Evolutionary conservation across 2,888 invertebrate genomes (phyloP), one percentile per base, ranked within the genome.

Genomic region (Lysandra coridon): DNA sequence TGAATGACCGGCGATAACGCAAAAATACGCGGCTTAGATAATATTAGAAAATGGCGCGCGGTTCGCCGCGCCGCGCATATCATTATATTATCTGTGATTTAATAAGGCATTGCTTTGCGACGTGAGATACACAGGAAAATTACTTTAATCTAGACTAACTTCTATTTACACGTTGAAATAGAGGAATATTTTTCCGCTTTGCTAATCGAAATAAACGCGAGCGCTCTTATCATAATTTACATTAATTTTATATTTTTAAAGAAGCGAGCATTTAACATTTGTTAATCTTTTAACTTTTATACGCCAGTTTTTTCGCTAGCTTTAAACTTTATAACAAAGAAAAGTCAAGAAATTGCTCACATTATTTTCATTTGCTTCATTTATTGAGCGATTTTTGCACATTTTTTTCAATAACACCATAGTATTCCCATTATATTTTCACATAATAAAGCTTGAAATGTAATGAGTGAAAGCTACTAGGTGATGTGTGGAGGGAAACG

Each of bases 21-120:
- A 85, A 91, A 92, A 92, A 91, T 88, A 90, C 88, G 87, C 88
- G 86, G 87, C 86, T 91, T 91, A 92, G 91, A 92, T 92, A 92
- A 92, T 92, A 92, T 92, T 93, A 92, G 91, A 91, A 90, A 89
- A 92, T 91, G 89, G 89, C 88, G 88, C 84, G 80, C 79, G 80
- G 81, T 83, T 82, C 83, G 82, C 81, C 78, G 81, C 82, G 82
- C 79, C 14, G 14, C 14, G 76, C 53, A 76, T 76, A 33, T 76
- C 37, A 33, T 57, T 76, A 17, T 30, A 53, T 33, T 53, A 75
- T 76, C 76, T 30, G 76, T 33, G 30, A 30, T 37, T 49, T 33
- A 57, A 30, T 57, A 76, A 57, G 57, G 33, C 53, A 57, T 76
- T 76, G 4, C 57, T 14, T 53, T 6, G 30, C 30, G 23, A 75